Evolutionary conservation across 2,797 vertebrate species (phyloP).

Genomic region (Falco naumanni): DNA sequence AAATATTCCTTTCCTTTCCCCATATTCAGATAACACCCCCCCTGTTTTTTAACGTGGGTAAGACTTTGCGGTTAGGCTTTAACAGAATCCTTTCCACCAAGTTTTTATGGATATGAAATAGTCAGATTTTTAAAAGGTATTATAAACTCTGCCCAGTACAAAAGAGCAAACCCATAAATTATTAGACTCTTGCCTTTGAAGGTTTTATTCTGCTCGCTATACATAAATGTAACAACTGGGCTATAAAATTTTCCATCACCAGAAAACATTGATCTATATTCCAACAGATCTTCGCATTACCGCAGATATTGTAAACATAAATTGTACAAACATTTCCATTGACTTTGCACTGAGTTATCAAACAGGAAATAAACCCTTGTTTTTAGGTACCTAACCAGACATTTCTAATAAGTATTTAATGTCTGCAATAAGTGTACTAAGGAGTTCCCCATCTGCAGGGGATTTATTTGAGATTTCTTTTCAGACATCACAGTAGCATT

Average conservation of each 20-base stretch:
- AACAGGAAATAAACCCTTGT: not conserved
- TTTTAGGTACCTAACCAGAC: not conserved
- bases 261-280: not conserved
- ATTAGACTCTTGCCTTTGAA: not conserved
- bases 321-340: not conserved
- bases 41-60: not conserved
- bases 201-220: not conserved
- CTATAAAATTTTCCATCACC: not conserved
- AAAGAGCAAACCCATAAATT: not conserved
- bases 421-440: not conserved
- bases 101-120: not conserved
- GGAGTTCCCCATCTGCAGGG: not conserved
- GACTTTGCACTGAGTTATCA: not conserved
- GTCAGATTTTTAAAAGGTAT: not conserved
- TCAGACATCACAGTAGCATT: not conserved
- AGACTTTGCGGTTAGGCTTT: not conserved
- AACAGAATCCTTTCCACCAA: not conserved
- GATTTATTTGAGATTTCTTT: not conserved
- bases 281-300: not conserved
- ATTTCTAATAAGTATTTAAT: not conserved
- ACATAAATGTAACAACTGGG: not conserved
- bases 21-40: not conserved
- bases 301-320: not conserved
- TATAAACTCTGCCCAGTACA: not conserved
- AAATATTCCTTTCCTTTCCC: not conserved